Percentiles rank a stretch among this genome's conserved stretches.
Evolutionary conservation across 2,797 vertebrate genomes (phyloP).

Genomic region (Remorina albescens): DNA sequence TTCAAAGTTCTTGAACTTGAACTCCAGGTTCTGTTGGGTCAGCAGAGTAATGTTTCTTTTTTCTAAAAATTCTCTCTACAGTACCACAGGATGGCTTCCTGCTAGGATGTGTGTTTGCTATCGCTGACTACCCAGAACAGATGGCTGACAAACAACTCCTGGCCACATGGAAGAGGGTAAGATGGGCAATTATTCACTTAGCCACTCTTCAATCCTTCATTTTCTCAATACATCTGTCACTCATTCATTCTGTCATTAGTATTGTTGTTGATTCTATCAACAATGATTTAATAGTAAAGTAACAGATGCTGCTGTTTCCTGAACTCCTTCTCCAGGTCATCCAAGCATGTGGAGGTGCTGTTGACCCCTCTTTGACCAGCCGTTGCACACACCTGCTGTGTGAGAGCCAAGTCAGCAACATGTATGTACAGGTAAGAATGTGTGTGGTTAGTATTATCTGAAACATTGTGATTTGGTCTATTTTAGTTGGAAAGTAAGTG

Average conservation of each 20-base stretch:
- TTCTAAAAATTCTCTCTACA: slow-evolving; percentile 72
- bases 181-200: slow-evolving; percentile 17
- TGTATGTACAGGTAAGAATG: slow-evolving; percentile 93
- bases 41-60: not conserved
- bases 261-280: not conserved
- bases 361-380: slow-evolving; percentile 90
- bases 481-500: not conserved
- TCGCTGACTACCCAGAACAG: slow-evolving; percentile 98
- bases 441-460: not conserved
- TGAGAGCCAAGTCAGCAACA: slow-evolving; percentile 97
- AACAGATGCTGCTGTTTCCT: not conserved
- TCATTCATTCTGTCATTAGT: too few relatives aligned
- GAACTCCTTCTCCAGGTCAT: slow-evolving; percentile 86
- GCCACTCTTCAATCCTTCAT: not conserved
- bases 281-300: not conserved
- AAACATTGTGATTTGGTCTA: not conserved
- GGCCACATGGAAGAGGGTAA: slow-evolving; percentile 96
- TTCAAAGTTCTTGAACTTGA: not conserved
- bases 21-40: not conserved
- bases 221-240: too few relatives aligned
- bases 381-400: slow-evolving; percentile 98
- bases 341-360: slow-evolving; percentile 92
- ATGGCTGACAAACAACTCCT: slow-evolving; percentile 98
- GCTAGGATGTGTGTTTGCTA: slow-evolving; percentile 94
- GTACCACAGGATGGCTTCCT: slow-evolving; percentile 95